A percentile compares a stretch with the other conserved stretches of the same genome.
Evolutionary conservation across 2,888 invertebrate species (phyloP).

Genomic region (Cantharis rustica): DNA sequence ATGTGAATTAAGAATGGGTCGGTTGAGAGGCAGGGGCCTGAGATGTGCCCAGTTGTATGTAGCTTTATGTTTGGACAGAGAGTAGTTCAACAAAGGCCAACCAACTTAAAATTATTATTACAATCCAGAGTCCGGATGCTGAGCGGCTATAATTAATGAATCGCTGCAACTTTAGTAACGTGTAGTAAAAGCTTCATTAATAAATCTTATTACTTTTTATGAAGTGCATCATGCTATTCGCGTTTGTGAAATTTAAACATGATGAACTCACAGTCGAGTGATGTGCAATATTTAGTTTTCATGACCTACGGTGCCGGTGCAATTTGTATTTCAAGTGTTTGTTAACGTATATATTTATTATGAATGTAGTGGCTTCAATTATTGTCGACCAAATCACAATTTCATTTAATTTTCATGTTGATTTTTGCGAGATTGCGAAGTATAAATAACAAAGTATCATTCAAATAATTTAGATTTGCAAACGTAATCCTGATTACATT

Average conservation of each 20-base stretch:
- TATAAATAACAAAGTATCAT: neutral
- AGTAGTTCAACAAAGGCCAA: constrained; percentile 38
- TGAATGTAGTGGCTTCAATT: constrained; percentile 11
- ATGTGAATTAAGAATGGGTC: constrained; percentile 37
- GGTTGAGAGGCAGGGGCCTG: constrained; percentile 37
- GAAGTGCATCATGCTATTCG: constrained; percentile 20
- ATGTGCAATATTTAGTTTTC: constrained; percentile 23
- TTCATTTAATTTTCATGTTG: neutral
- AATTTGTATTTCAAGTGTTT: constrained; percentile 18
- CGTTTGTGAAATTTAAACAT: constrained; percentile 23
- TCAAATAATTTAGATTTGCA: neutral
- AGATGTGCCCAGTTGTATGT: constrained; percentile 34
- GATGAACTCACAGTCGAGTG: constrained; percentile 18
- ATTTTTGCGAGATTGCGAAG: neutral
- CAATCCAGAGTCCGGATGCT: constrained; percentile 28
- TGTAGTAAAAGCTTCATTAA: constrained; percentile 28
- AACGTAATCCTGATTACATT: neutral
- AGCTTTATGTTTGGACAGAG: constrained; percentile 36
- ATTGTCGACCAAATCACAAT: neutral
- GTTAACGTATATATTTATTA: constrained; percentile 9
- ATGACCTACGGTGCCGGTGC: constrained; percentile 19
- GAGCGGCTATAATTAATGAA: constrained; percentile 32
- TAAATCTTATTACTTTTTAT: constrained; percentile 29
- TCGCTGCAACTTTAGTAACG: constrained; percentile 20
- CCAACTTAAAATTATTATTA: constrained; percentile 35